Percentiles rank a stretch among this genome's conserved stretches.
Evolutionary conservation across 1,140 invertebrate species (phyloP).

Genomic region (Notospermus geniculatus): DNA sequence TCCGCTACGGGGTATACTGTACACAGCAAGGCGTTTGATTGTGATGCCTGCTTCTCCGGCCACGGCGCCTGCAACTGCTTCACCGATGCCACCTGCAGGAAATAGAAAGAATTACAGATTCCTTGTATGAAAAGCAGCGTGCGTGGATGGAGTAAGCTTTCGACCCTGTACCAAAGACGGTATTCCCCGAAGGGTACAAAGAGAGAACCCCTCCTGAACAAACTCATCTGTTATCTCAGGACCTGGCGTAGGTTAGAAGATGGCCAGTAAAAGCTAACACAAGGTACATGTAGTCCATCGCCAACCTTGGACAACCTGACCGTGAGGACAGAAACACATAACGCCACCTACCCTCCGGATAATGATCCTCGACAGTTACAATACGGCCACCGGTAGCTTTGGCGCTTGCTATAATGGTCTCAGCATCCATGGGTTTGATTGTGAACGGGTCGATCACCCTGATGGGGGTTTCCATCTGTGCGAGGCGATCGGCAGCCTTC

Average conservation of each 20-base stretch:
- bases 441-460: slow-evolving; percentile 93
- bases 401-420: slow-evolving; percentile 75
- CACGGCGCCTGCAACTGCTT: slow-evolving; percentile 84
- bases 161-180: neutral
- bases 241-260: neutral
- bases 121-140: neutral
- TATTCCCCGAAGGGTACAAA: too few relatives aligned
- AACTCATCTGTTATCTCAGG: neutral
- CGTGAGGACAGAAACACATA: neutral
- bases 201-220: neutral
- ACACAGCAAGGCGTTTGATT: slow-evolving; percentile 85
- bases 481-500: slow-evolving; percentile 77
- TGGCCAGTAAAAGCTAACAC: neutral
- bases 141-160: too few relatives aligned
- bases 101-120: slow-evolving; percentile 15
- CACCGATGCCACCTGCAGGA: slow-evolving; percentile 89
- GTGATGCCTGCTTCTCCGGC: slow-evolving; percentile 69
- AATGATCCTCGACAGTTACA: slow-evolving; percentile 96
- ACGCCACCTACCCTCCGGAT: slow-evolving; percentile 70
- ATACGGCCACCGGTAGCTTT: slow-evolving; percentile 76
- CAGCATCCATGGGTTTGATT: slow-evolving; percentile 89
- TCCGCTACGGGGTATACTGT: slow-evolving; percentile 85
- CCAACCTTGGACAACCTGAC: too few relatives aligned
- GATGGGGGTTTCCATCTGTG: slow-evolving; percentile 63
- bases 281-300: too few relatives aligned